Evolutionary conservation across 2,797 vertebrate genomes (phyloP).

Genomic region (Menidia menidia): DNA sequence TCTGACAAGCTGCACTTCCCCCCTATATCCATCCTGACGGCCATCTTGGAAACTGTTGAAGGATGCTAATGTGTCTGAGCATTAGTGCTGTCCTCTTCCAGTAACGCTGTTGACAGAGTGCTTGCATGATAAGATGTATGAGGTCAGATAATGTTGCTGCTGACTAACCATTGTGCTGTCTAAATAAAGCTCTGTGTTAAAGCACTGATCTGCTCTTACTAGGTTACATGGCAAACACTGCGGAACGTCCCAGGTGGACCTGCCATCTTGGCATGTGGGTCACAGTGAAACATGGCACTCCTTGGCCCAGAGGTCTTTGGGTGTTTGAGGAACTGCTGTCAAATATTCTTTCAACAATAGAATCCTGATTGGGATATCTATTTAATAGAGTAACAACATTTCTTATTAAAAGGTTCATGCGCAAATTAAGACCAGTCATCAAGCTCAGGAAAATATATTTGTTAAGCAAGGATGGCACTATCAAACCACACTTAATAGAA

Average conservation of each 20-base stretch:
- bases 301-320: slow-evolving; percentile 64
- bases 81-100: slow-evolving; percentile 71
- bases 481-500: slow-evolving; percentile 66
- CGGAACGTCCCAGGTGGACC: slow-evolving; percentile 76
- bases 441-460: slow-evolving; percentile 39
- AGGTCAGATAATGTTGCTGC: slow-evolving; percentile 83
- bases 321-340: slow-evolving; percentile 55
- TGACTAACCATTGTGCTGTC: slow-evolving; percentile 84
- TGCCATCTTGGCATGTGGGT: slow-evolving; percentile 82
- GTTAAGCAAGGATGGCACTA: slow-evolving; percentile 47
- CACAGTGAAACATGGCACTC: slow-evolving; percentile 75
- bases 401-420: slow-evolving; percentile 28
- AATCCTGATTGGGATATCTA: slow-evolving; percentile 32
- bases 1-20: slow-evolving; percentile 78
- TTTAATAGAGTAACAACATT: slow-evolving; percentile 30
- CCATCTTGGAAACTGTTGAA: slow-evolving; percentile 81
- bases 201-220: slow-evolving; percentile 79
- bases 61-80: slow-evolving; percentile 76
- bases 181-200: slow-evolving; percentile 83
- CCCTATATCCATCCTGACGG: slow-evolving; percentile 57
- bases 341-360: slow-evolving; percentile 39
- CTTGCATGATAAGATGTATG: slow-evolving; percentile 77
- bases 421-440: slow-evolving; percentile 54
- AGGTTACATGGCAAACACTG: slow-evolving; percentile 82
- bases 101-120: slow-evolving; percentile 78